These are phyloP conservation scores for Hydrolagus colliei DNA, from an alignment of 2,797 vertebrate genomes.

Conservation along the genomic window DNA sequence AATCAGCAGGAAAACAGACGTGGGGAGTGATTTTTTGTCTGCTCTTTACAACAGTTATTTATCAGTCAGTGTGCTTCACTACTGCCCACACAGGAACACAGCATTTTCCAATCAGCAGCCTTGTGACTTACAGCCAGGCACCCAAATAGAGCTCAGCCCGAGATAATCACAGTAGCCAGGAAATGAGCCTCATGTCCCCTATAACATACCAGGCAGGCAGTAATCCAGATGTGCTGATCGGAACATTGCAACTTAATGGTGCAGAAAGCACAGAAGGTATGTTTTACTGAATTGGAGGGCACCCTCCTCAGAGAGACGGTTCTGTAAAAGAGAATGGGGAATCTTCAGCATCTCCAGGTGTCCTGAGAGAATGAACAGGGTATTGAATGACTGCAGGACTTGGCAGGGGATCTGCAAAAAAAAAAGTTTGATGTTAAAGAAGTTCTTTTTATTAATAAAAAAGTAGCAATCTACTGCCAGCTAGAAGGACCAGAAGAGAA, in stretches of 20 bases:
- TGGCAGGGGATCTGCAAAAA: too few species aligned
- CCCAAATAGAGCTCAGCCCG: not conserved
- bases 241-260: constrained; percentile 6
- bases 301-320: not conserved
- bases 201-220: not conserved
- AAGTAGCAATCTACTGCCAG: too few species aligned
- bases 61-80: too few species aligned
- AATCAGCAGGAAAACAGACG: too few species aligned
- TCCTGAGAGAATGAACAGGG: too few species aligned
- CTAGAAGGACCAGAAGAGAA: too few species aligned
- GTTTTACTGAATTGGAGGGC: not conserved
- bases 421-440: too few species aligned
- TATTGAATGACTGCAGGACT: too few species aligned
- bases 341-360: too few species aligned
- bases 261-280: constrained; percentile 5
- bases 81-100: not conserved
- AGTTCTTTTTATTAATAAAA: too few species aligned
- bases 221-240: constrained; percentile 13
- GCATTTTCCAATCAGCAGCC: not conserved
- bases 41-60: too few species aligned
- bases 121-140: not conserved
- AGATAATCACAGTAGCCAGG: not conserved
- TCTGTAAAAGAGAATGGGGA: not conserved
- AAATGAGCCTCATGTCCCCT: constrained; percentile 20
- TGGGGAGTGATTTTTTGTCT: too few species aligned